Base-by-base conservation (phyloP, 1,140 invertebrate species). In the Brachionus calyciflorus region DNA sequence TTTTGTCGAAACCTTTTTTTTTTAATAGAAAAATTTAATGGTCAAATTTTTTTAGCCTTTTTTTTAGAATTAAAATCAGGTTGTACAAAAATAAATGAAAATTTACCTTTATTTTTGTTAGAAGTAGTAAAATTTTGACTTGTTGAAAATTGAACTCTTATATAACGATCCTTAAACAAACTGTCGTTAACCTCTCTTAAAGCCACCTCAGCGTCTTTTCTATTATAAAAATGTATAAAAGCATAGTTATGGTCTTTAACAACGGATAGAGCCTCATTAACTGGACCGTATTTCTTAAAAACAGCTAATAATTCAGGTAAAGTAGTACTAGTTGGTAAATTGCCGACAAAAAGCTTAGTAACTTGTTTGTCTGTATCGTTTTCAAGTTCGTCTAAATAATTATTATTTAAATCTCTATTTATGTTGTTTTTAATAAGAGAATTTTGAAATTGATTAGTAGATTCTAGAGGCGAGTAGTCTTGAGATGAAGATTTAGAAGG, bases 141-240 rank as follows among this genome's bases (percentile, higher is more conserved):
- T 5, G 69, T 73, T 12, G 69, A 73, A 73, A 73, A 73, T 30
- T 73, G 69, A 19, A 73, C 69, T 73, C 69, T 49, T 73, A 73
- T 73, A n/a, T 73, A 73, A 3, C 69, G 44, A 17, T 73, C 69
- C 33, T 73, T 73, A 19, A 73, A 73, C 21, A 73, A 73, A 51
- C 69, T 73, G 19, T 73, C 69, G 9, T 73, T 73, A 10, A 73
- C 69, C 33, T 73, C 69, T 55, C 21, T 55, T 17, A 73, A 12
- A 1, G 69, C 69, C 0, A 73, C 44, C 26, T 55, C 46, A 30
- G 69, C 69, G 24, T 73, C 69, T 73, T 73, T 55, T 17, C 69
- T n/a, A 10, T 73, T 73, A 73, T 73, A 73, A 30, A 73, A 73
- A 73, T 73, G 69, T 30, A 73, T 73, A 21, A 73, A 73, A 37